Evolutionary conservation across 2,888 invertebrate genomes (phyloP).

Genomic region (Cyclophora punctaria): DNA sequence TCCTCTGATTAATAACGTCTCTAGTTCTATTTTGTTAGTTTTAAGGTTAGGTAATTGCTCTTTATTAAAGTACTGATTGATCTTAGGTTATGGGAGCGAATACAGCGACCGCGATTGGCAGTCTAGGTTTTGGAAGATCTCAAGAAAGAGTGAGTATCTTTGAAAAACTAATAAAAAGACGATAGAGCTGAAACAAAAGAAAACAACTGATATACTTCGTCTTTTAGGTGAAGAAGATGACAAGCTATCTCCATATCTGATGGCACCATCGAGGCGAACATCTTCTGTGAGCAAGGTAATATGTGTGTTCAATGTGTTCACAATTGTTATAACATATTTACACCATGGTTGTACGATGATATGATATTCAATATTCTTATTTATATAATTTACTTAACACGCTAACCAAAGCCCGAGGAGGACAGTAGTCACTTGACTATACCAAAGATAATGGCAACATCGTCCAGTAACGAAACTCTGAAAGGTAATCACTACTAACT

Average conservation of each 20-base stretch:
- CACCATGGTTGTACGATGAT: too few relatives aligned
- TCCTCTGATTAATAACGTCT: background rate
- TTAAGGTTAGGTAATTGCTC: too few relatives aligned
- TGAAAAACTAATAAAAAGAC: background rate
- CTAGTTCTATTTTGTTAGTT: too few relatives aligned
- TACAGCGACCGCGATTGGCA: slow-evolving; percentile 82
- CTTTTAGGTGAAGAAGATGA: slow-evolving; percentile 61
- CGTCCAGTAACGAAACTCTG: slow-evolving; percentile 85
- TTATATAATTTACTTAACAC: slow-evolving; percentile 13
- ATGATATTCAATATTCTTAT: background rate
- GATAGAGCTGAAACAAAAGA: too few relatives aligned
- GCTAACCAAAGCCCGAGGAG: slow-evolving; percentile 65
- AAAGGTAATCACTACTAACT: slow-evolving; percentile 70
- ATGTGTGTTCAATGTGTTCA: too few relatives aligned
- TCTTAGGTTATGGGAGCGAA: slow-evolving; percentile 83
- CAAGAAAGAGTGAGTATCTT: slow-evolving; percentile 51
- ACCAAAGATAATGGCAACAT: slow-evolving; percentile 82
- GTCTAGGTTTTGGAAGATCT: slow-evolving; percentile 77
- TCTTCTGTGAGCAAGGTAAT: slow-evolving; percentile 63
- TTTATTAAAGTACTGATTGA: slow-evolving; percentile 4
- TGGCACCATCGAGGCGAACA: slow-evolving; percentile 57
- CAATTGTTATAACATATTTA: too few relatives aligned
- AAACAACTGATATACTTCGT: too few relatives aligned
- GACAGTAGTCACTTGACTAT: slow-evolving; percentile 80
- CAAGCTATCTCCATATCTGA: slow-evolving; percentile 57